Base-by-base conservation (phyloP, 2,797 vertebrate genomes). In the Agapornis canus region DNA sequence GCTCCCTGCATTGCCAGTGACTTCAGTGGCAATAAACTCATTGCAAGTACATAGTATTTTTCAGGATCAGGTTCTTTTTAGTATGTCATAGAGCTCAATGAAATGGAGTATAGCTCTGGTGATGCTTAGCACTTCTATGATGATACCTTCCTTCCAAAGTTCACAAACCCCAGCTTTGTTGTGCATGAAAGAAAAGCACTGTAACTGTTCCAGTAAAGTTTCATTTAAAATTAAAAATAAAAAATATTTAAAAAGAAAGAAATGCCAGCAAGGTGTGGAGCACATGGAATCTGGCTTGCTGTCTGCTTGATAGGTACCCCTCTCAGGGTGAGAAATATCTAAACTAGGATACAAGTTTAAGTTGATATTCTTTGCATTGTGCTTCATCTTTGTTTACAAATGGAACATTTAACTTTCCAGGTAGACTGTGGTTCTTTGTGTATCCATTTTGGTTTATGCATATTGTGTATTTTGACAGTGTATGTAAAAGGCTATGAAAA, bases 401-500 rank as follows among this genome's bases (percentile, higher is more conserved):
- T 60, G 19, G 27, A 91, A 71, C 39, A 23, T 49, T 78, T 86
- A 78, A 31, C 22, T 66, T 83, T 95, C 63, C 39, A 82, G 76
- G 26, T 60, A 90, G 37, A 78, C 86, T 82, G 26, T 47, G 63
- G 16, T 72, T 89, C 68, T 96, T 94, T 94, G 37, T 90, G 51
- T 78, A 52, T 86, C 48, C 17, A 29, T 76, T 82, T 92, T 89
- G 86, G 56, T 96, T 97, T 81, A 78, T 92, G 82, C 59, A 39
- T 89, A 49, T 88, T 8, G 25, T 82, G 73, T 96, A 54, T 97
- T 97, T 97, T 97, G 95, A 91, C 89, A 78, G 37, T 65, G 29
- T 82, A 27, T 94, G 21, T 96, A 93, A 96, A 82, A 88, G 73
- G 25, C 71, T 95, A 35, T 96, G 97, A 92, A 97, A 95, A 88